These are phyloP conservation scores for Drosophila stalkeri DNA, from an alignment of 2,888 invertebrate genomes.

Conservation along the genomic window DNA sequence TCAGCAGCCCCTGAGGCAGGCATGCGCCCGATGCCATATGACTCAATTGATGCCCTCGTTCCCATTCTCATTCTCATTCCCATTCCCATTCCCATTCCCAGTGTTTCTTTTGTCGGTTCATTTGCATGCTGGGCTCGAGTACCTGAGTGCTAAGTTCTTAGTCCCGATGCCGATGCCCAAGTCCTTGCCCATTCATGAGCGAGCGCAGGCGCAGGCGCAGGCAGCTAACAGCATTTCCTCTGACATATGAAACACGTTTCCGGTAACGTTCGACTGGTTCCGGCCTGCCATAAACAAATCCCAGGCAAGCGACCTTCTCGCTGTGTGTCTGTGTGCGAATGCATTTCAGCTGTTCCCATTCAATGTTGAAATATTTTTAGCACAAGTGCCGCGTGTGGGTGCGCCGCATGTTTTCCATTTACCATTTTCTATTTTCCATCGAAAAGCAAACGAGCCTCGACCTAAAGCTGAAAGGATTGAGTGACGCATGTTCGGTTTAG, in stretches of 20 bases:
- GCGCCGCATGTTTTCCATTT: slow-evolving; percentile 46
- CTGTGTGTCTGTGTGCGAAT: slow-evolving; percentile 22
- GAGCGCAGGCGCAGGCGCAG: slow-evolving; percentile 2
- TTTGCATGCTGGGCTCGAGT: slow-evolving; percentile 61
- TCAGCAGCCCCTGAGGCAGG: slow-evolving; percentile 10
- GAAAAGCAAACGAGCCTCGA: slow-evolving; percentile 26
- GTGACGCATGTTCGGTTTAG: slow-evolving; percentile 15
- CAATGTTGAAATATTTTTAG: slow-evolving; percentile 60
- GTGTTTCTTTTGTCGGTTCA: slow-evolving; percentile 42
- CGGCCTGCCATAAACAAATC: slow-evolving; percentile 53
- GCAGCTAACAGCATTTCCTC: slow-evolving; percentile 41
- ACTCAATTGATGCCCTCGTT: slow-evolving; percentile 47
- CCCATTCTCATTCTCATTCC: too few relatives aligned
- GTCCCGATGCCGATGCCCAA: slow-evolving; percentile 7
- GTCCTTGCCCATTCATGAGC: slow-evolving; percentile 26
- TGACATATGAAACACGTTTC: slow-evolving; percentile 67
- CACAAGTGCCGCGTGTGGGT: slow-evolving; percentile 56
- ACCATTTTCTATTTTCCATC: slow-evolving; percentile 25
- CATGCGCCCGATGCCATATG: slow-evolving; percentile 57
- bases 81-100: too few relatives aligned
- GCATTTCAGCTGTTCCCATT: slow-evolving; percentile 58
- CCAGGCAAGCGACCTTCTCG: slow-evolving; percentile 26
- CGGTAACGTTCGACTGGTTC: slow-evolving; percentile 47
- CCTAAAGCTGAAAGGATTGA: slow-evolving; percentile 46
- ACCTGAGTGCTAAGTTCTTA: slow-evolving; percentile 33